Evolutionary conservation across 2,113 vertebrate species (phyloP).

Genomic region (Salminus brasiliensis): DNA sequence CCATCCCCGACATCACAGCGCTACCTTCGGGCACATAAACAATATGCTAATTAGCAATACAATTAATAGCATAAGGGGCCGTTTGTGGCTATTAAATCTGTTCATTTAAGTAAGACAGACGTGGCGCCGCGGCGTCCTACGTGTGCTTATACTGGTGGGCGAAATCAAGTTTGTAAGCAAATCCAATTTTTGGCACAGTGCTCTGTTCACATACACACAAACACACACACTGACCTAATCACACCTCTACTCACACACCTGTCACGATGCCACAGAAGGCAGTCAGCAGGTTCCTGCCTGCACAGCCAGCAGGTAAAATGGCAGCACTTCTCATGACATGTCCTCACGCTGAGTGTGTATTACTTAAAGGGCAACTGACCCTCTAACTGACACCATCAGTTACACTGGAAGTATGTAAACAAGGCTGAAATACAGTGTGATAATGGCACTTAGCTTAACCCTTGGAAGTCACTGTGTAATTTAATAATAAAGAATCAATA

Average conservation of each 20-base stretch:
- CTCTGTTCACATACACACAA: background rate
- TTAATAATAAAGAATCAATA: no score
- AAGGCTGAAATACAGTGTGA: no score
- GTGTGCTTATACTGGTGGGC: background rate
- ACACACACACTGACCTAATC: background rate
- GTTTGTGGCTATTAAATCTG: slow-evolving; percentile 50
- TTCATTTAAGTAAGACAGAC: slow-evolving; percentile 41
- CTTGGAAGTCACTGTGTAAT: no score
- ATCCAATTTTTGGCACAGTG: background rate
- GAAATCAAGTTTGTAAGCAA: background rate
- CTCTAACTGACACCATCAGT: background rate
- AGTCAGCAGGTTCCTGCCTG: slow-evolving; percentile 11
- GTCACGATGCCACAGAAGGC: background rate
- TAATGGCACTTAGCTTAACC: no score
- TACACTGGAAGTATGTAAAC: no score
- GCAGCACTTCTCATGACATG: slow-evolving; percentile 6
- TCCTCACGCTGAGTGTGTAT: background rate
- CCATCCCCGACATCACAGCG: background rate
- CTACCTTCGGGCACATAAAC: slow-evolving; percentile 44
- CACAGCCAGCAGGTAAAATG: slow-evolving; percentile 5
- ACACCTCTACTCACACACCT: background rate
- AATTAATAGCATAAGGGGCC: slow-evolving; percentile 52
- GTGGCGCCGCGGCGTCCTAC: background rate
- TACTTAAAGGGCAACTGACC: background rate
- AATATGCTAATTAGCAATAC: slow-evolving; percentile 47